Percentiles rank a stretch among this genome's conserved stretches.
These are phyloP conservation scores for Blera fallax DNA, from an alignment of 2,888 invertebrate genomes.

Conservation along the genomic window DNA sequence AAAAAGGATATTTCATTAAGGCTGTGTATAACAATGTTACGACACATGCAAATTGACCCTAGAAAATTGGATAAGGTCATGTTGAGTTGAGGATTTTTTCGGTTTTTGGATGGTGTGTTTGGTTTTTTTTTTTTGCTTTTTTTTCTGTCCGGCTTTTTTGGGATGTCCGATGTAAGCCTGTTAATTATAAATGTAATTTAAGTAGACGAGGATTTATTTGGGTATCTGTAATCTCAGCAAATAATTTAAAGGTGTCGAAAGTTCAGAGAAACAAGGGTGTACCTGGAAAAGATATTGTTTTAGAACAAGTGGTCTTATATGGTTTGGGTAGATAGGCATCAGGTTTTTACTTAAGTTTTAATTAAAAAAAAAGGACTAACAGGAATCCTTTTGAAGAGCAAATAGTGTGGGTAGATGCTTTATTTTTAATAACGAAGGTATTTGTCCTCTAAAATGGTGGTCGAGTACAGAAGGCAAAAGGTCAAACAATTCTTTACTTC, in stretches of 20 bases:
- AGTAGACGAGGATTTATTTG: slow-evolving; percentile 20
- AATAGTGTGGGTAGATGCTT: too few relatives aligned
- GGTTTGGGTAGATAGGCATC: neutral
- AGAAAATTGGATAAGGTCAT: slow-evolving; percentile 40
- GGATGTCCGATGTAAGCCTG: slow-evolving; percentile 10
- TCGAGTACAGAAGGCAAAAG: too few relatives aligned
- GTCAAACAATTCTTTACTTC: too few relatives aligned
- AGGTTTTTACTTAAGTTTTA: neutral
- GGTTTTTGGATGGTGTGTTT: neutral
- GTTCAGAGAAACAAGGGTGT: neutral
- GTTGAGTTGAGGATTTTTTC: neutral
- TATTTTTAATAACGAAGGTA: too few relatives aligned
- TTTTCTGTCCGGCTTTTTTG: too few relatives aligned
- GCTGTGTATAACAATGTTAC: slow-evolving; percentile 36
- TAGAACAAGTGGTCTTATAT: neutral
- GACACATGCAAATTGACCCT: slow-evolving; percentile 44
- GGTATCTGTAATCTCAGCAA: neutral
- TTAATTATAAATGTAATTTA: slow-evolving; percentile 46
- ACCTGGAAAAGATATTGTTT: neutral
- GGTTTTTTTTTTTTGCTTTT: neutral
- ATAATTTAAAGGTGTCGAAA: slow-evolving; percentile 19
- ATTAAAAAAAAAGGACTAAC: too few relatives aligned
- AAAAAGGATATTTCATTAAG: slow-evolving; percentile 41
- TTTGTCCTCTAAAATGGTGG: too few relatives aligned
- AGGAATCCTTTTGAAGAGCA: too few relatives aligned